These are phyloP conservation scores for Hyles euphorbiae DNA, from an alignment of 1,140 invertebrate genomes.

Conservation along the genomic window DNA sequence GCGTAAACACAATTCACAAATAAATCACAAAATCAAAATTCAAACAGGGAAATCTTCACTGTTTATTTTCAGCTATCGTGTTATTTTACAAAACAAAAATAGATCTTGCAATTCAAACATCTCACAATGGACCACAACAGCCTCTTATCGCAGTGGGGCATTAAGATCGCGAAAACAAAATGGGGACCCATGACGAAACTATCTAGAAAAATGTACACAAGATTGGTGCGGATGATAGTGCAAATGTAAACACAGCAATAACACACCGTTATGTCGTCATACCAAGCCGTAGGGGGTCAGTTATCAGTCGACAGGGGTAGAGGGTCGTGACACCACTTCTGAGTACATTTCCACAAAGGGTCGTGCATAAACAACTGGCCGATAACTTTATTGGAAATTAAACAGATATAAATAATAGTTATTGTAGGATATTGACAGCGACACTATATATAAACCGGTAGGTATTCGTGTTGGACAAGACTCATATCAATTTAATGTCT, in stretches of 20 bases:
- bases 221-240: slow-evolving; percentile 4
- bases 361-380: slow-evolving; percentile 34
- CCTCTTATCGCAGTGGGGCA: neutral
- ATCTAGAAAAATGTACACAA: slow-evolving; percentile 7
- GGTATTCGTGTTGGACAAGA: too few species aligned
- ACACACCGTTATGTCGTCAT: slow-evolving; percentile 39
- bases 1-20: too few species aligned
- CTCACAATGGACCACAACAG: too few species aligned
- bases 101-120: too few species aligned
- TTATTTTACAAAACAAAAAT: too few species aligned
- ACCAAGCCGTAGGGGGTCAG: slow-evolving; percentile 48
- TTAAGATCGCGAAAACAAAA: slow-evolving; percentile 1
- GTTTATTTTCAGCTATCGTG: too few species aligned
- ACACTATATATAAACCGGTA: neutral
- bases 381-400: slow-evolving; percentile 34
- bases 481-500: neutral
- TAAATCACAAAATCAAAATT: too few species aligned
- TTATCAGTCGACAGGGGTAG: slow-evolving; percentile 41
- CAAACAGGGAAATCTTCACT: too few species aligned
- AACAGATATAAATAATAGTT: slow-evolving; percentile 19
- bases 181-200: slow-evolving; percentile 12
- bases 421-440: slow-evolving; percentile 14
- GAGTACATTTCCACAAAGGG: slow-evolving; percentile 58
- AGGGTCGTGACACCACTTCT: slow-evolving; percentile 10
- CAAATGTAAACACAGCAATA: slow-evolving; percentile 36